These are phyloP conservation scores for Eretmocerus hayati DNA, from an alignment of 2,888 invertebrate species.

Conservation along the genomic window DNA sequence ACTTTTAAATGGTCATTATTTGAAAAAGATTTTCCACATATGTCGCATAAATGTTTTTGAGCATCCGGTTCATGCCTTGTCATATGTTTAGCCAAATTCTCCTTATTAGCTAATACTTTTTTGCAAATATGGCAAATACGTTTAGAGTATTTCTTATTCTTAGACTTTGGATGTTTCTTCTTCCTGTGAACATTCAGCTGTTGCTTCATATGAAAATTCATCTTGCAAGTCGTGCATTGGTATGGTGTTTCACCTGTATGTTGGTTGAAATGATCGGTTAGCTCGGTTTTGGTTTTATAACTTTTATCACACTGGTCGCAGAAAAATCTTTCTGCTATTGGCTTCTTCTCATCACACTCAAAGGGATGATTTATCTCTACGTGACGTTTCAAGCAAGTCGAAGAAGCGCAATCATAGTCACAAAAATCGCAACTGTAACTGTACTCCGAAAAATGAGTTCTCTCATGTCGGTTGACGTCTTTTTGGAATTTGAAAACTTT, in stretches of 20 bases:
- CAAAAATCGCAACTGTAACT: constrained; percentile 43
- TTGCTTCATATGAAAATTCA: constrained; percentile 36
- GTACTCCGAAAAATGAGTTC: constrained; percentile 42
- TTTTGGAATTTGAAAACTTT: constrained; percentile 42
- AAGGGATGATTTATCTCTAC: constrained; percentile 40
- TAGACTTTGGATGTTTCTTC: constrained; percentile 40
- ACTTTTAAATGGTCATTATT: constrained; percentile 48
- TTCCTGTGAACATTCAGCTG: constrained; percentile 42
- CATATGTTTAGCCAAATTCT: constrained; percentile 41
- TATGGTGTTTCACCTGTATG: constrained; percentile 44
- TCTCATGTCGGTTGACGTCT: constrained; percentile 42
- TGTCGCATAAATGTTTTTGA: constrained; percentile 47
- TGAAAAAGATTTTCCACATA: constrained; percentile 50
- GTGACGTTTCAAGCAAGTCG: constrained; percentile 39
- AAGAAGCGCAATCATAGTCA: constrained; percentile 43
- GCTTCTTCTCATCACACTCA: constrained; percentile 38
- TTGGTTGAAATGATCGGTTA: constrained; percentile 44
- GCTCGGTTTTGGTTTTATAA: constrained; percentile 39
- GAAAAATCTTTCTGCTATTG: constrained; percentile 21
- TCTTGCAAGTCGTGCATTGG: constrained; percentile 37
- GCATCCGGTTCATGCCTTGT: constrained; percentile 41
- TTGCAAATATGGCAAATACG: constrained; percentile 41
- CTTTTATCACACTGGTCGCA: constrained; percentile 43
- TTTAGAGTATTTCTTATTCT: constrained; percentile 17
- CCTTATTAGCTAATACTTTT: constrained; percentile 38